Percentiles rank a stretch among this genome's conserved stretches.
phyloP scores from a whole-genome alignment of 2,113 vertebrate species.

The Phalacrocorax pelagicus region DNA sequence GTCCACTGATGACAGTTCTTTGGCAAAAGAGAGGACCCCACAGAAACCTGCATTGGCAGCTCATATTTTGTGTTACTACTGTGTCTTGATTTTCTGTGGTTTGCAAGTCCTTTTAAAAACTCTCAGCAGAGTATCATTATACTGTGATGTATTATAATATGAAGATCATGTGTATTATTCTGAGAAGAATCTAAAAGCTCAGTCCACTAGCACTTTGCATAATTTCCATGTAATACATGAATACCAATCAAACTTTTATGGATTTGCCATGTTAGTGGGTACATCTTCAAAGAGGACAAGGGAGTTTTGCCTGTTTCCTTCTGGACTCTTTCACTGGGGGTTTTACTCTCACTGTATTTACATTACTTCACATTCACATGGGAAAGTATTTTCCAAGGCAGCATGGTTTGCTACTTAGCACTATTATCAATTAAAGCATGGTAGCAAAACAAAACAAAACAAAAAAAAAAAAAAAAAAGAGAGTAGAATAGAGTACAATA shows the following conservation, averaged over 20 bases:
- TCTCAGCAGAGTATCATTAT: not conserved
- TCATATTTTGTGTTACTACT: not conserved
- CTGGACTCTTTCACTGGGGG: not conserved
- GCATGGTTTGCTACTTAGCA: not conserved
- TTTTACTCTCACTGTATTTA: not conserved
- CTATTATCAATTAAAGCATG: not conserved
- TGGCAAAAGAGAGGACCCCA: slow-evolving; percentile 67
- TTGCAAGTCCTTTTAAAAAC: slow-evolving; percentile 7
- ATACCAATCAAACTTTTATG: not conserved
- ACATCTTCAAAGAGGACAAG: not conserved
- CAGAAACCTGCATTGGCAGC: slow-evolving; percentile 45
- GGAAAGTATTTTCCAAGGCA: not conserved
- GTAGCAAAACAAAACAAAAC: not conserved
- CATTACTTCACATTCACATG: not conserved
- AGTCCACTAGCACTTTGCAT: not conserved
- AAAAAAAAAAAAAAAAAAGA: not conserved
- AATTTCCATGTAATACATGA: not conserved
- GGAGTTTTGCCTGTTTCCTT: not conserved
- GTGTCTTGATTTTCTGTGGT: not conserved
- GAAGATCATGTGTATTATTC: not conserved
- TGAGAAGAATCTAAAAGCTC: not conserved
- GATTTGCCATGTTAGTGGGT: not conserved
- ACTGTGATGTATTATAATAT: not conserved
- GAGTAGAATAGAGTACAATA: not conserved
- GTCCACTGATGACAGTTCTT: slow-evolving; percentile 65